Base-by-base conservation (phyloP, 2,113 vertebrate genomes). In the Rattus rattus region DNA sequence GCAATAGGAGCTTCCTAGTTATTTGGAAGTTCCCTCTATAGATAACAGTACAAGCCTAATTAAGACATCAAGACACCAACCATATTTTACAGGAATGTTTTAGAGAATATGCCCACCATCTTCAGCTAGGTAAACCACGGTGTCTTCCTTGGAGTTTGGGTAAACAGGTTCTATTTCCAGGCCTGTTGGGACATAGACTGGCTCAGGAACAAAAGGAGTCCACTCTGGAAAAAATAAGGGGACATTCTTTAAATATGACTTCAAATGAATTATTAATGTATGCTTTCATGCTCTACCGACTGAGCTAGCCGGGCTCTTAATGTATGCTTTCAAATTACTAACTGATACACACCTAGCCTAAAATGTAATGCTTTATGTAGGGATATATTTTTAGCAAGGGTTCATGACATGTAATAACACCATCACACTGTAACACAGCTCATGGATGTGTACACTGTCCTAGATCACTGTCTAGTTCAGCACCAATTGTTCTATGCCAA, bases 91-190 rank as follows among this genome's bases (percentile, higher is more conserved):
- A 96, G 36, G 12, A 94, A 89, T 59, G 52, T 88, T 96, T 97
- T 43, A 96, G 83, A 96, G 33, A 13, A 54, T 86, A 22, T 90
- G 94, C 97, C 56, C 77, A 99, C 98, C 98, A 98, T 98, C 98
- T 96, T 98, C 97, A 94, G 97, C 96, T 24, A 98, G 88, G 93
- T 98, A 99, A 94, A 99, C 98, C 24, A 98, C 90, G 79, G 95
- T 97, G 89, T 96, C 96, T 90, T 98, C 98, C n/a, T 95, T 83
- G 73, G 91, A 93, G 75, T 94, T 96, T 95, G 94, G 33, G 87
- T 97, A 97, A 33, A 86, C 87, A 0, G 97, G 97, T 26, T 63
- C 97, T 17, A 85, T 69, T 81, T 98, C 97, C 87, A 98, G 95
- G 72, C 98, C 97, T 33, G 97, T 98, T 73, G 97, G 91, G 75